Evolutionary conservation across 2,888 invertebrate species (phyloP).

Genomic region (Pristionchus arcanus): DNA sequence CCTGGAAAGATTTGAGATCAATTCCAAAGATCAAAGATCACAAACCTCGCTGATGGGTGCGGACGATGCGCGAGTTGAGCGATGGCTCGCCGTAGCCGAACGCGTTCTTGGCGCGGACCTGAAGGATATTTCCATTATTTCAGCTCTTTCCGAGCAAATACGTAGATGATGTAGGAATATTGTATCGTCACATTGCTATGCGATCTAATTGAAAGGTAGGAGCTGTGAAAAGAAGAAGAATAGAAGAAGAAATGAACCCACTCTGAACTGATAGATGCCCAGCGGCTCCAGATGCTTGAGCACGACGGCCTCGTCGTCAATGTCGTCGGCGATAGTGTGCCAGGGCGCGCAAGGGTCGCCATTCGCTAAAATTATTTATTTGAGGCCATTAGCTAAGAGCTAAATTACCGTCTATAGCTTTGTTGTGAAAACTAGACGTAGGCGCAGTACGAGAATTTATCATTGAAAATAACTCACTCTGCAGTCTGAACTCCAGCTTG

Average conservation of each 20-base stretch:
- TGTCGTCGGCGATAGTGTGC: constrained; percentile 89
- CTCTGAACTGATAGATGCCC: constrained; percentile 86
- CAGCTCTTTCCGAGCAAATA: too few relatives aligned
- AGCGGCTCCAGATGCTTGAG: constrained; percentile 88
- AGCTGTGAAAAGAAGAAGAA: too few relatives aligned
- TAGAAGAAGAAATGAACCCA: background rate
- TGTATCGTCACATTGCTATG: too few relatives aligned
- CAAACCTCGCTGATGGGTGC: constrained; percentile 76
- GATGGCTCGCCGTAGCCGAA: constrained; percentile 96
- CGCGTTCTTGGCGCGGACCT: constrained; percentile 90
- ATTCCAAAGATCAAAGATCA: constrained; percentile 19
- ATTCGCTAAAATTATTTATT: too few relatives aligned
- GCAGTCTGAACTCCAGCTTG: constrained; percentile 86
- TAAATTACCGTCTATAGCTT: too few relatives aligned
- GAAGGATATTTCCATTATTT: constrained; percentile 82
- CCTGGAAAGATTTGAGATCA: constrained; percentile 79
- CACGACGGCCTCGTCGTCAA: constrained; percentile 92
- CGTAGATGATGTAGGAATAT: too few relatives aligned
- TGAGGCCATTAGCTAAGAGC: too few relatives aligned
- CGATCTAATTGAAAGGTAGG: too few relatives aligned
- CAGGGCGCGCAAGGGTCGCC: constrained; percentile 85
- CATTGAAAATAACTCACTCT: constrained; percentile 69
- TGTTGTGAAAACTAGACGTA: too few relatives aligned
- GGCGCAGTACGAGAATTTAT: too few relatives aligned
- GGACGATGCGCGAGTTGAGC: constrained; percentile 83